Conservation (phyloP, 2,797 vertebrate species). For the Halcyon chelicuti region DNA sequence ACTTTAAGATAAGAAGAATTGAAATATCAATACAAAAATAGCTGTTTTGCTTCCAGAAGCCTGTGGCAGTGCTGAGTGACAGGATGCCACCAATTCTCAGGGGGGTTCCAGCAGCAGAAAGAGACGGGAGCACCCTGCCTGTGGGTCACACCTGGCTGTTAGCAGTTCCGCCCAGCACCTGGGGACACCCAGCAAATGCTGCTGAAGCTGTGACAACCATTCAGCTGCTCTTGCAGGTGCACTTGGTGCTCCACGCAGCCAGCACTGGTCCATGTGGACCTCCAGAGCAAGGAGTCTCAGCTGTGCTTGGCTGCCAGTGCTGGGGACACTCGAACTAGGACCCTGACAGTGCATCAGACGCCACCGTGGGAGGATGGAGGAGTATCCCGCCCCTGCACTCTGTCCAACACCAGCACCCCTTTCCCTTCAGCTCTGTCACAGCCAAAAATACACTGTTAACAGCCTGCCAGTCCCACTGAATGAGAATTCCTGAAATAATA, state of each 20-base stretch:
- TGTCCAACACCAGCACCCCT: background rate
- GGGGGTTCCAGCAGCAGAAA: background rate
- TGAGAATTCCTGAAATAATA: background rate
- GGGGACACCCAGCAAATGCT: background rate
- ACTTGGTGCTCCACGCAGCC: background rate
- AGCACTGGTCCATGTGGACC: fast-evolving
- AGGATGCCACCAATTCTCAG: background rate
- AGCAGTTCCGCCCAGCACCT: background rate
- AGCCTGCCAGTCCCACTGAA: background rate
- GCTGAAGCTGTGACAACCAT: background rate
- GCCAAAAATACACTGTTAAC: background rate
- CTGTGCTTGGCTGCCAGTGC: fast-evolving
- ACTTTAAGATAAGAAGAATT: background rate
- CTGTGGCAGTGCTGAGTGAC: background rate
- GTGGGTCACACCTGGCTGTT: fast-evolving
- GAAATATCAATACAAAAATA: background rate
- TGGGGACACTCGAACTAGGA: background rate
- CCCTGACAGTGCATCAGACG: fast-evolving
- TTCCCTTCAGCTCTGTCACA: background rate
- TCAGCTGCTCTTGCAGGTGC: background rate
- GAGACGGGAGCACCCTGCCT: background rate
- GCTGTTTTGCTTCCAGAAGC: background rate
- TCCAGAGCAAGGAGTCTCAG: background rate
- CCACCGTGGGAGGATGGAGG: background rate
- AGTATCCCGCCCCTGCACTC: background rate